Percentiles rank a stretch among this genome's conserved stretches.
Evolutionary conservation across 2,888 invertebrate species (phyloP).

Genomic region (Volucella inflata): DNA sequence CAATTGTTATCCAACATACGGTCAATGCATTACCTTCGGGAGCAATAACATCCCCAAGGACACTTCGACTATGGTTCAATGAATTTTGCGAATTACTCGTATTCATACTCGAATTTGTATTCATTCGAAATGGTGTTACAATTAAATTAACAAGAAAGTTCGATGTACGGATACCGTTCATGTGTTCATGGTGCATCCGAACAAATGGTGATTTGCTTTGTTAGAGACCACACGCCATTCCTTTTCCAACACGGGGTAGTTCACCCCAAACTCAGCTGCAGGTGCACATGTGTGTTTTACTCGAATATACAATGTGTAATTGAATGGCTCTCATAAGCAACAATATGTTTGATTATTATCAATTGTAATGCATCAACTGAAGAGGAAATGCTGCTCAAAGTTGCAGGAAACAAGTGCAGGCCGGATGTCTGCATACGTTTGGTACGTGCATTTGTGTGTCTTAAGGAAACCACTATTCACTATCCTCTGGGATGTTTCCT

Average conservation of each 20-base stretch:
- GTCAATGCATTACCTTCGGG: conserved; percentile 3
- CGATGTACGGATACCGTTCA: conserved; percentile 6
- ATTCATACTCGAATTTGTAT: conserved; percentile 40
- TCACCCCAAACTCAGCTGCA: neutral
- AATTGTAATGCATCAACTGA: conserved; percentile 69
- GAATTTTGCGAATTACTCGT: conserved; percentile 9
- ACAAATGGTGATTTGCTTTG: conserved; percentile 60
- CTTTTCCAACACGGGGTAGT: neutral
- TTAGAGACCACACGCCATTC: conserved; percentile 29
- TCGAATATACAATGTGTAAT: conserved; percentile 63
- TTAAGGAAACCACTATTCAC: conserved; percentile 70
- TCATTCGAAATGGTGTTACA: conserved; percentile 43
- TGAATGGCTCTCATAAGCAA: conserved; percentile 71
- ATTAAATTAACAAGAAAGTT: conserved; percentile 64
- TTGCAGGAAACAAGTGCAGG: conserved; percentile 70
- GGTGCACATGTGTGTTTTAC: conserved; percentile 31
- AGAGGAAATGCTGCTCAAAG: conserved; percentile 69
- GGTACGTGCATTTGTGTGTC: conserved; percentile 50
- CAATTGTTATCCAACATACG: neutral
- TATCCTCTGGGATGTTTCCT: conserved; percentile 67
- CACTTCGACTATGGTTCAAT: neutral
- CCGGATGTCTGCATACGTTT: conserved; percentile 54
- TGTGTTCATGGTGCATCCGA: conserved; percentile 38
- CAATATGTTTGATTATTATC: conserved; percentile 75
- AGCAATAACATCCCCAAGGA: conserved; percentile 21